Percentiles rank a stretch among this genome's conserved stretches.
Evolutionary conservation across 2,797 vertebrate species (phyloP).

Genomic region (Mormyrops attenuatus): DNA sequence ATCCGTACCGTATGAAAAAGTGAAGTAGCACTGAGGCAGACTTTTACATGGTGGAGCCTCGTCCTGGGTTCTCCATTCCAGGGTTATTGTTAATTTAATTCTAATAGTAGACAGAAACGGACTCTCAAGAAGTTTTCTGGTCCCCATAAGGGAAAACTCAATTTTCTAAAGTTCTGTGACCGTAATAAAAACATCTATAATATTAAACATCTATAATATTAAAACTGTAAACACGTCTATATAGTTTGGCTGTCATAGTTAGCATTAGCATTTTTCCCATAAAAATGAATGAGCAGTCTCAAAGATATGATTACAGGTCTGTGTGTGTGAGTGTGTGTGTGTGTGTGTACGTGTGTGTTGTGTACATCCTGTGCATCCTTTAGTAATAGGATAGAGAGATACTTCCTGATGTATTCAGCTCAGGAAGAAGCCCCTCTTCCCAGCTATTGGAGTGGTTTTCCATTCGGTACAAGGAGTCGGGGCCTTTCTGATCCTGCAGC

Average conservation of each 20-base stretch:
- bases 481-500: not conserved
- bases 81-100: not conserved
- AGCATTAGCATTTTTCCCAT: no score
- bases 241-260: not conserved
- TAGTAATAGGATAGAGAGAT: not conserved
- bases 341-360: not conserved
- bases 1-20: not conserved
- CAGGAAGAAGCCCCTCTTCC: not conserved
- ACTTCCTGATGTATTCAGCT: slow-evolving; percentile 8
- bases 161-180: not conserved
- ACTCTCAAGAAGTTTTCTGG: not conserved
- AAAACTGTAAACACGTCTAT: not conserved
- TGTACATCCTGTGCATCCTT: not conserved
- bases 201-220: not conserved
- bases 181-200: not conserved
- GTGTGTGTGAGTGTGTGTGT: not conserved
- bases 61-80: not conserved
- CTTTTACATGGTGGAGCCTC: not conserved
- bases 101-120: not conserved
- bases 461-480: not conserved
- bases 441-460: not conserved
- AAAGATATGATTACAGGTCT: no score
- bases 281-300: no score
- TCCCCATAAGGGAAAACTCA: not conserved
- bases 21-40: not conserved